Conservation (phyloP, 2,797 vertebrate genomes). For the Macropodus opercularis region DNA sequence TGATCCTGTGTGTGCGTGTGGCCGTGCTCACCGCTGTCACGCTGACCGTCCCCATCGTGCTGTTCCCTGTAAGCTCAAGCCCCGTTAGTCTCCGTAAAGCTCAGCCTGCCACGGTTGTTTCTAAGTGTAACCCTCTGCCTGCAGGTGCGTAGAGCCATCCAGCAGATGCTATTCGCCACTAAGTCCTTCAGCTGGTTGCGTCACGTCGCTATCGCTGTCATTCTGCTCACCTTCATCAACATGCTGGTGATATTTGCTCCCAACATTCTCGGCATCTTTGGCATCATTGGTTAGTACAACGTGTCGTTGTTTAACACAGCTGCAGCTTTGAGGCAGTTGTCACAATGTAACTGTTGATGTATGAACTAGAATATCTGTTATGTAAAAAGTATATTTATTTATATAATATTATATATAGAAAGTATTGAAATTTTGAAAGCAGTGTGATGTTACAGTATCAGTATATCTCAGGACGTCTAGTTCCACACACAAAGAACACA, state of each 20-base stretch:
- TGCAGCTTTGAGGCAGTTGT: too few relatives aligned
- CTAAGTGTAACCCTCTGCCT: background rate
- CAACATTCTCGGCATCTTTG: slow-evolving; percentile 96
- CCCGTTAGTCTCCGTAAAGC: background rate
- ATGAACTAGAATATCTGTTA: too few relatives aligned
- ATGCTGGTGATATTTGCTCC: slow-evolving; percentile 97
- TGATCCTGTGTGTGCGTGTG: slow-evolving; percentile 95
- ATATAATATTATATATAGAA: too few relatives aligned
- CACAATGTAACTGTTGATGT: too few relatives aligned
- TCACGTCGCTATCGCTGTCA: slow-evolving; percentile 85
- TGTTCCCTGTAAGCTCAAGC: slow-evolving; percentile 90
- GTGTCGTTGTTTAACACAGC: background rate
- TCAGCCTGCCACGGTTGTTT: background rate
- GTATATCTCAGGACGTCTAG: too few relatives aligned
- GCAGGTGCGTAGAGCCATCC: slow-evolving; percentile 95
- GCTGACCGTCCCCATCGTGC: slow-evolving; percentile 94
- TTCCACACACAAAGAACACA: slow-evolving; percentile 22
- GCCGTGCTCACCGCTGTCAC: slow-evolving; percentile 96
- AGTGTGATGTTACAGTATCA: too few relatives aligned
- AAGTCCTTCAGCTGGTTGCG: slow-evolving; percentile 94
- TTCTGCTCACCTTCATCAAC: slow-evolving; percentile 90
- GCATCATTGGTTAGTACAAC: slow-evolving; percentile 91
- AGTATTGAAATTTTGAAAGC: too few relatives aligned
- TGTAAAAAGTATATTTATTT: too few relatives aligned
- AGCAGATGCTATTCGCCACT: slow-evolving; percentile 92